Evolutionary conservation across 2,113 vertebrate genomes (phyloP).

Genomic region (Petroica traversi): DNA sequence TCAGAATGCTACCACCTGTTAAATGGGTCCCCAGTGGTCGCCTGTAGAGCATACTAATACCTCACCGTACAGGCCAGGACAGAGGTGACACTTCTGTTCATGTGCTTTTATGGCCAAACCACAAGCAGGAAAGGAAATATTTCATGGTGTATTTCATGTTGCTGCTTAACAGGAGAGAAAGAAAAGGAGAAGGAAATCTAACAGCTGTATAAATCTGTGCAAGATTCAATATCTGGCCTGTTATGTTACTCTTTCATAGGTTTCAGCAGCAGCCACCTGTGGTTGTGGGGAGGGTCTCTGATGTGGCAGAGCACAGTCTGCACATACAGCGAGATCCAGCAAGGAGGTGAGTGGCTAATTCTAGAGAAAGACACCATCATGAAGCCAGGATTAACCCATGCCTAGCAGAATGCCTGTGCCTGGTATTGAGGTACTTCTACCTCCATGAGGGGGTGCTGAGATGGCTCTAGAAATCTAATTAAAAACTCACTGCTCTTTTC

Average conservation of each 20-base stretch:
- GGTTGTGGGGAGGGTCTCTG: background rate
- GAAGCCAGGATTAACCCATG: background rate
- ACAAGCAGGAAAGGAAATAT: background rate
- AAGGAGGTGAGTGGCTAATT: background rate
- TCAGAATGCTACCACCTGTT: background rate
- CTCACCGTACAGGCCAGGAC: background rate
- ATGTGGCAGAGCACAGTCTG: fast-evolving
- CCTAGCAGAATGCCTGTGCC: background rate
- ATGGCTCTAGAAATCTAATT: background rate
- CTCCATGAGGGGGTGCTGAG: background rate
- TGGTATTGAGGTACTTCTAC: background rate
- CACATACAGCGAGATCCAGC: background rate
- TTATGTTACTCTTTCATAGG: fast-evolving
- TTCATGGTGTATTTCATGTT: background rate
- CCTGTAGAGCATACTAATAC: background rate
- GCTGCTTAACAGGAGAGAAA: background rate
- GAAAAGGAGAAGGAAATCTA: background rate
- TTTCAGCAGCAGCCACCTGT: fast-evolving
- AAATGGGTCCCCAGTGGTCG: background rate
- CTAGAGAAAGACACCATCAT: background rate
- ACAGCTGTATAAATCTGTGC: background rate
- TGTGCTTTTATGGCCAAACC: background rate
- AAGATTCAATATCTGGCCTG: background rate
- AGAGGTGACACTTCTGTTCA: background rate
- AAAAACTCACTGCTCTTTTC: background rate